These are phyloP conservation scores for Morbakka virulenta DNA, from an alignment of 30 jellyfish, hydroid and myxozoan species.

Conservation along the genomic window DNA sequence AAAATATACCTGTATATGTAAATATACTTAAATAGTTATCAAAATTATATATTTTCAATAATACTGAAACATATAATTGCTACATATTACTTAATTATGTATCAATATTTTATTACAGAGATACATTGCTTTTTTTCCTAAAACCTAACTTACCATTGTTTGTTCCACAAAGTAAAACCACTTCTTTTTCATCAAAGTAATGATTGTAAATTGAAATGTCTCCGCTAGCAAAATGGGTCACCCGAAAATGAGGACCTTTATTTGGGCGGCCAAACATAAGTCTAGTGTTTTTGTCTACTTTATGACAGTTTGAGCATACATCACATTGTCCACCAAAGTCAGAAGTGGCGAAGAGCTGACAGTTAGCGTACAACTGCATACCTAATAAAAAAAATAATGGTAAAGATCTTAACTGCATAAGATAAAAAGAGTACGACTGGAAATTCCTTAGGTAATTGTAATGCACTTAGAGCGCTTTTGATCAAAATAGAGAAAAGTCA, in stretches of 20 bases:
- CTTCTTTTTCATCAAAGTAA: conserved; percentile 68
- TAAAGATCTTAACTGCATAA: too few species aligned
- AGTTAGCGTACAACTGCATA: conserved; percentile 70
- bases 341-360: conserved; percentile 79
- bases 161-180: conserved; percentile 67
- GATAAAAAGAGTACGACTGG: too few species aligned
- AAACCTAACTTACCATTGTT: conserved; percentile 77
- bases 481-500: too few species aligned
- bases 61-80: too few species aligned
- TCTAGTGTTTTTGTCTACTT: conserved; percentile 78
- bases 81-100: too few species aligned
- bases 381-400: conserved; percentile 58
- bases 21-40: too few species aligned
- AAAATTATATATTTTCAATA: too few species aligned
- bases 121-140: too few species aligned
- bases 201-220: conserved; percentile 81
- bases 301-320: conserved; percentile 65
- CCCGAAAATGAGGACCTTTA: conserved; percentile 95
- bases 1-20: too few species aligned
- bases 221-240: conserved; percentile 90
- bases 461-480: too few species aligned
- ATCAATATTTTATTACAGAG: too few species aligned
- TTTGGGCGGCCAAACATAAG: conserved; percentile 96
- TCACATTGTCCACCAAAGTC: conserved; percentile 79
- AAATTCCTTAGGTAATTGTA: too few species aligned